Base-by-base conservation (phyloP, 2,888 invertebrate species). In the Rhingia rostrata region DNA sequence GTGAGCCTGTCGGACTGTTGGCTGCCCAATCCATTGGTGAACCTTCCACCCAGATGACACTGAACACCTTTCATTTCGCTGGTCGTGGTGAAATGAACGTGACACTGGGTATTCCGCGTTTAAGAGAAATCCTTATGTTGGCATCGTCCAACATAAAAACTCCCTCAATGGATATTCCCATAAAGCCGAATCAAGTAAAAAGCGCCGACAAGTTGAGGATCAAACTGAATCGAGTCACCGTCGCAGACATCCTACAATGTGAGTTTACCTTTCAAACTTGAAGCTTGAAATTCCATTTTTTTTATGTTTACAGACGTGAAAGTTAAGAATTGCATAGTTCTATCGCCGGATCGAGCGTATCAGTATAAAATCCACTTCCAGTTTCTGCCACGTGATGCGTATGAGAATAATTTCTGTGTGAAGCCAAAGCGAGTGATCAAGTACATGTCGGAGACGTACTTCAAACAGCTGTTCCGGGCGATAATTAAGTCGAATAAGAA, bases 21-120 rank as follows among this genome's bases (percentile, higher is more conserved):
- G 99, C 99, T 10, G 99, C 99, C 1, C 99, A 99, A 93, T 98
- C 98, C 0, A 96, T 99, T 83, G 99, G 99, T 74, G 99, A 99
- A 92, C 99, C 99, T 0, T 99, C 99, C 2, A 99, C 99, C 78
- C 99, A 99, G 93, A 99, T 99, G 99, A 99, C 99, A 88, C 92
- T 99, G 90, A 99, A 99, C 92, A 99, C 99, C 47, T 99, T 99
- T 92, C 99, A 99, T 90, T 99, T 99, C 91, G 99, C 99, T 88
- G 99, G 99, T 90, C 95, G 99, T 92, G 99, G 99, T 93, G 99
- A 99, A 92, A 99, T 99, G 99, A 99, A 99, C 93, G 99, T 99
- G 0, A 99, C 99, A 0, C 93, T 99, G n/a, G 99, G 99, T 93
- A 99, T 99, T 88, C 99, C 99, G 0, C 95, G 99, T 87, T 93